phyloP scores from a whole-genome alignment of 2,113 vertebrate genomes.

The Holacanthus passer region DNA sequence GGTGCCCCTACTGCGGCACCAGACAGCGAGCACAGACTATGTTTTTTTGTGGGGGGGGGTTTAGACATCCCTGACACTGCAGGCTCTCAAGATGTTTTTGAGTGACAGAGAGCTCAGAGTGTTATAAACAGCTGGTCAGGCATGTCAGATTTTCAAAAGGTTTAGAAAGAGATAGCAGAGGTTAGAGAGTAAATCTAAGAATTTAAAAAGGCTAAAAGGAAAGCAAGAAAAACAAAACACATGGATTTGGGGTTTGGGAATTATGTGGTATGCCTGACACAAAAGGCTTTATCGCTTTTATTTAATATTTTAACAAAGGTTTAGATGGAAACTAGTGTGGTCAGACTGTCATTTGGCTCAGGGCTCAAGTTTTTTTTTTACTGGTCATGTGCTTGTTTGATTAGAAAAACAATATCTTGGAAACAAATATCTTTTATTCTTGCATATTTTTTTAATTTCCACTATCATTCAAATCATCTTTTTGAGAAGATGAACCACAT shows the following conservation, averaged over 20 bases:
- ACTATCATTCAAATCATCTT: not conserved
- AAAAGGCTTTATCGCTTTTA: not conserved
- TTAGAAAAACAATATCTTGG: not conserved
- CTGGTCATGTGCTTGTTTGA: not conserved
- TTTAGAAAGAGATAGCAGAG: not conserved
- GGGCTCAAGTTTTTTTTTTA: not conserved
- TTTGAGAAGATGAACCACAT: not conserved
- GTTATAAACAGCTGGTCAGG: not conserved
- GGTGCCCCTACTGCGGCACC: not conserved
- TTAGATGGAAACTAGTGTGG: not conserved
- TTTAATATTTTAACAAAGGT: not conserved
- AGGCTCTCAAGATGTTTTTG: constrained; percentile 16
- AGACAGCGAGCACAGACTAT: not conserved
- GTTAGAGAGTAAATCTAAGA: not conserved
- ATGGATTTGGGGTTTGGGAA: not conserved
- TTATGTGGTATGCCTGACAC: not conserved
- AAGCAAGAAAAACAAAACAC: not conserved
- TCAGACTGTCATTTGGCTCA: not conserved
- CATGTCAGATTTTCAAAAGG: not conserved
- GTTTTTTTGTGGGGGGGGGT: not conserved
- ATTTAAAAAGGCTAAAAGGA: not conserved
- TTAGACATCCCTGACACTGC: constrained; percentile 10
- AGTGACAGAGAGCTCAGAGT: constrained; percentile 6
- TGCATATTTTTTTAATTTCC: not conserved
- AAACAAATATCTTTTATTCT: no score